A percentile compares a stretch with the other conserved stretches of the same genome.
Conservation (phyloP, 2,113 vertebrate species). For the Apeltes quadracus region DNA sequence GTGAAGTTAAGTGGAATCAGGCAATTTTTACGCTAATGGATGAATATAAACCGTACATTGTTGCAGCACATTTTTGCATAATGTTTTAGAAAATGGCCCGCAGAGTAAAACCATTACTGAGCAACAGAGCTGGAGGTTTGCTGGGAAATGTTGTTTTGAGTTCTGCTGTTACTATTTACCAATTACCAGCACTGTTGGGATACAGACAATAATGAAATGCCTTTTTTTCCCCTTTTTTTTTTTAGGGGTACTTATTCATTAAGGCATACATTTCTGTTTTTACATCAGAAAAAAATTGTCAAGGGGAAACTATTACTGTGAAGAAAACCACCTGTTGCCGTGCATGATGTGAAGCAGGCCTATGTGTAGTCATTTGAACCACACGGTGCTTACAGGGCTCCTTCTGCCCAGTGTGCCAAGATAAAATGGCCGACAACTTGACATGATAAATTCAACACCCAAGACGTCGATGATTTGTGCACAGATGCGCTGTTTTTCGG, state of each 20-base stretch:
- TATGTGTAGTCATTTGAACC: not conserved
- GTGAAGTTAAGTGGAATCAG: not conserved
- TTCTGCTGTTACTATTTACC: not conserved
- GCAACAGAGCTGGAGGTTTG: not conserved
- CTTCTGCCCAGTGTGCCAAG: not conserved
- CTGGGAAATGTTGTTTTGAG: not conserved
- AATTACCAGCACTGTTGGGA: not conserved
- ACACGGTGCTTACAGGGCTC: not conserved
- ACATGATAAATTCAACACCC: not conserved
- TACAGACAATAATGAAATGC: not conserved
- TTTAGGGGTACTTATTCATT: too few relatives aligned
- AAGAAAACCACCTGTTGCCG: too few relatives aligned
- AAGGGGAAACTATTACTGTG: too few relatives aligned
- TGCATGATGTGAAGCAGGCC: not conserved
- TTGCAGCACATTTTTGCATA: not conserved
- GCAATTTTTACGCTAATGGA: not conserved
- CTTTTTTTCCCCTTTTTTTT: too few relatives aligned
- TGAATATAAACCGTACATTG: not conserved
- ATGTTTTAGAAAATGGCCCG: not conserved
- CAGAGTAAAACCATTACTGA: not conserved
- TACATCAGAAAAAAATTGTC: too few relatives aligned
- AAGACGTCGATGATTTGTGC: too few relatives aligned
- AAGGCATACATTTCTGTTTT: too few relatives aligned
- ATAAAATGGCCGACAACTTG: not conserved
- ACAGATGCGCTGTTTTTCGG: too few relatives aligned